Conservation (phyloP, 2,113 vertebrate genomes). For the Chloroceryle aenea region DNA sequence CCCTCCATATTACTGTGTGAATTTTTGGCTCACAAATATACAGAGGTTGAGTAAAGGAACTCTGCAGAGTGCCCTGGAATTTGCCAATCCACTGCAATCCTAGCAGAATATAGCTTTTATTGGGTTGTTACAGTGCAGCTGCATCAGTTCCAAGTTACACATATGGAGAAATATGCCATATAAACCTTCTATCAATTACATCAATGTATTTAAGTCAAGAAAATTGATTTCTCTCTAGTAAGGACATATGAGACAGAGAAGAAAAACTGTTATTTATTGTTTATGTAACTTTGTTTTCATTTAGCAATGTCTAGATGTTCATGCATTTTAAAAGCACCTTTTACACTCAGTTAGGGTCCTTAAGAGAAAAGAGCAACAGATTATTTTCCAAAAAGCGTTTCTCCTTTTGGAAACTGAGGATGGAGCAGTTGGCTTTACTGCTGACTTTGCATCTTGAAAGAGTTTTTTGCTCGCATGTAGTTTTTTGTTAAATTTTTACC, state of each 20-base stretch:
- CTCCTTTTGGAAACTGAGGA: slow-evolving; percentile 20
- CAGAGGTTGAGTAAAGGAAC: not conserved
- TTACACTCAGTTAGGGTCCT: slow-evolving; percentile 59
- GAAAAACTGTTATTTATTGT: slow-evolving; percentile 60
- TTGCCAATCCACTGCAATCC: not conserved
- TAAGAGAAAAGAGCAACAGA: slow-evolving; percentile 32
- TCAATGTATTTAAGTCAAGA: slow-evolving; percentile 52
- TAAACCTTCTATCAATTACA: slow-evolving; percentile 69
- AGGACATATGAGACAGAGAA: slow-evolving; percentile 52
- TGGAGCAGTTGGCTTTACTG: slow-evolving; percentile 27
- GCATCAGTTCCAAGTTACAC: slow-evolving; percentile 49
- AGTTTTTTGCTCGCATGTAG: not conserved
- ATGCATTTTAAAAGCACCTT: slow-evolving; percentile 66
- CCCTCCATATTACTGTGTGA: not conserved
- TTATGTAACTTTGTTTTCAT: slow-evolving; percentile 71
- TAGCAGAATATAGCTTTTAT: slow-evolving; percentile 44
- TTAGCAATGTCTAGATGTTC: slow-evolving; percentile 72
- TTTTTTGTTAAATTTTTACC: not conserved
- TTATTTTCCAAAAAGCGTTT: slow-evolving; percentile 52
- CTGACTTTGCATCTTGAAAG: slow-evolving; percentile 12
- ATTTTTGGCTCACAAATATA: not conserved
- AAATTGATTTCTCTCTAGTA: slow-evolving; percentile 67
- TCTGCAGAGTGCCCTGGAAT: not conserved
- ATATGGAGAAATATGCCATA: slow-evolving; percentile 51
- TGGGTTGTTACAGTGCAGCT: slow-evolving; percentile 16